Evolutionary conservation across 2,113 vertebrate genomes (phyloP).

Genomic region (Tachuris rubrigastra): DNA sequence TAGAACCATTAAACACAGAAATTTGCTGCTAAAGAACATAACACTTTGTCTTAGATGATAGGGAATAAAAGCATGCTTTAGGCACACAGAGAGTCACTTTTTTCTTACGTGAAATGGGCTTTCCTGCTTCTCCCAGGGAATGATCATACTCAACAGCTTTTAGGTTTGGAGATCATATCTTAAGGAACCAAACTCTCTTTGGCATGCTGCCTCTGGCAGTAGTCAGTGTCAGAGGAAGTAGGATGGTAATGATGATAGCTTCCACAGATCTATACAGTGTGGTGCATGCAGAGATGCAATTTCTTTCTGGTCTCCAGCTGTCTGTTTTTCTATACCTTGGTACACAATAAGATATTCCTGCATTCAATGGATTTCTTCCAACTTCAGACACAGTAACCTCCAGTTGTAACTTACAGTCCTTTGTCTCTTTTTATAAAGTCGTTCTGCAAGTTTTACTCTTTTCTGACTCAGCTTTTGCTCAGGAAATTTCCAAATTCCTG

Average conservation of each 20-base stretch:
- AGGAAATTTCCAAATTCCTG: background rate
- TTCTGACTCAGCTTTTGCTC: background rate
- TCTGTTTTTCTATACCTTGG: background rate
- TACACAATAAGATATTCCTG: background rate
- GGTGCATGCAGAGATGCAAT: background rate
- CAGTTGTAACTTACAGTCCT: background rate
- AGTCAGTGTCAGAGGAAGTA: background rate
- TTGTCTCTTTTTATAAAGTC: background rate
- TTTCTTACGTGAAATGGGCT: rapidly evolving
- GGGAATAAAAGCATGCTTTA: background rate
- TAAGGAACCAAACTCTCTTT: background rate
- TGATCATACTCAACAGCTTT: background rate
- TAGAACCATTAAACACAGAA: background rate
- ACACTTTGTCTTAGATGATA: background rate
- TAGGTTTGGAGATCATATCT: background rate
- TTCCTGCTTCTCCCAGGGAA: background rate
- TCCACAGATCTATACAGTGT: background rate
- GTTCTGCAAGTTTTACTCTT: background rate
- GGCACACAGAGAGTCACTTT: background rate
- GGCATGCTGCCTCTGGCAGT: background rate
- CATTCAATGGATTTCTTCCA: background rate
- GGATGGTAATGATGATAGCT: background rate
- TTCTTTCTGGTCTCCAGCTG: background rate
- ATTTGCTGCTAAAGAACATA: background rate
- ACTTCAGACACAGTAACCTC: background rate